Evolutionary conservation across 2,888 invertebrate genomes (phyloP), one percentile per base, ranked within the genome.

Genomic region (Amaurobius ferox): DNA sequence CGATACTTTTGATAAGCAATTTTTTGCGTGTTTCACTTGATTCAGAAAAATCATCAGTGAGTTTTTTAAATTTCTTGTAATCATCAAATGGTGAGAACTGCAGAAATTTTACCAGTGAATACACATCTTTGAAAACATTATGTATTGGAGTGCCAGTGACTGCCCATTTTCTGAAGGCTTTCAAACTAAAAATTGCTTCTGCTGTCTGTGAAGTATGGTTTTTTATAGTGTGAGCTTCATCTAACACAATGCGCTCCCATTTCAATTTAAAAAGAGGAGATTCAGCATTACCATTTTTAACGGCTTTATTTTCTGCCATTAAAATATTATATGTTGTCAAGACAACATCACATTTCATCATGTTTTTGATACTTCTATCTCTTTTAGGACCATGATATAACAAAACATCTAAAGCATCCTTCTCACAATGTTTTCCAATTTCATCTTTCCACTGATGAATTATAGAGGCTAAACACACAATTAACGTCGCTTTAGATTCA

Each of bases 131-230:
- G 90, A 97, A 95, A 91, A 96, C 96, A 91, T 99, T 99, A 90
- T 98, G 98, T 61, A 99, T 95, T 0, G 98, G 98, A 0, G 98
- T 98, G 30, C 98, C 98, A 0, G 98, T 97, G 26, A 98, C 93
- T 0, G 95, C 95, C 96, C 96, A 97, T 13, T 97, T 94, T 0
- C 93, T 92, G 79, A 92, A 93, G 6, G 94, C 94, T 0, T 91
- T 89, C 66, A 97, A 91, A 1, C 92, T 92, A 90, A 95, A 95
- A 7, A 95, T 95, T 0, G 95, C 95, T 87, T 93, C 90, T 0
- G 96, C 94, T 0, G 95, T 94, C 88, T 94, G 93, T 9, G 95
- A 94, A 91, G 96, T 97, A 91, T 95, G 94, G 92, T 98, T 98
- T 89, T 98, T 94, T 9, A 98, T 95, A 55, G 94, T 93, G 91